A percentile compares a stretch with the other conserved stretches of the same genome.
phyloP scores from a whole-genome alignment of 2,888 invertebrate species.

The Meandrusa payeni region DNA sequence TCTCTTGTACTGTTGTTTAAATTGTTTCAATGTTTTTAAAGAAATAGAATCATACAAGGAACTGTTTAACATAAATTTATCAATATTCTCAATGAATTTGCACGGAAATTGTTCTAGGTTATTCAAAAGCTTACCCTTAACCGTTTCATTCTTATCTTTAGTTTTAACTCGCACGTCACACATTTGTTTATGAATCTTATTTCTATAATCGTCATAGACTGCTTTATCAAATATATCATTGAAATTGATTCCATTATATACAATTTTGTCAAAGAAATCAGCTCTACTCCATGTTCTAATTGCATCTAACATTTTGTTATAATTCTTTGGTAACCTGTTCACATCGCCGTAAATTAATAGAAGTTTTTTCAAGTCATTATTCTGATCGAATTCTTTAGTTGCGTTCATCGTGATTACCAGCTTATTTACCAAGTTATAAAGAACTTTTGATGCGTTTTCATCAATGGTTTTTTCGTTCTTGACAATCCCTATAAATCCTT shows the following conservation, averaged over 20 bases:
- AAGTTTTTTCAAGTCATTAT: constrained; percentile 2
- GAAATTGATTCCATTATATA: constrained; percentile 12
- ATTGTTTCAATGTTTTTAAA: constrained; percentile 2
- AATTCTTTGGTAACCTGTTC: not conserved
- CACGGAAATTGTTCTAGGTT: no score
- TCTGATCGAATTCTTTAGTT: constrained; percentile 7
- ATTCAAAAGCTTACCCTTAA: no score
- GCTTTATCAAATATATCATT: constrained; percentile 14
- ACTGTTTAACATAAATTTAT: not conserved
- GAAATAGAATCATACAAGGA: not conserved
- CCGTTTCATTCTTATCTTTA: no score
- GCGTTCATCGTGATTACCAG: constrained; percentile 5
- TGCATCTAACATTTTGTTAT: constrained; percentile 1
- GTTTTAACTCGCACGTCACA: no score
- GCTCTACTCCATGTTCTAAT: constrained; percentile 3
- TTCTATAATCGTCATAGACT: constrained; percentile 16
- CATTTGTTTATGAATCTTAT: not conserved
- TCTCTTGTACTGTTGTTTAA: not conserved
- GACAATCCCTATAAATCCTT: not conserved
- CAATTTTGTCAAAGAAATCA: constrained; percentile 13
- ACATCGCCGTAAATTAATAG: constrained; percentile 2
- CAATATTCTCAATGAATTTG: no score
- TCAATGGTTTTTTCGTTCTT: not conserved
- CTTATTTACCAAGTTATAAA: constrained; percentile 10
- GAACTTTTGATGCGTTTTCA: not conserved